Evolutionary conservation across 2,888 invertebrate genomes (phyloP), one percentile per base, ranked within the genome.

Genomic region (Mythimna loreyi): DNA sequence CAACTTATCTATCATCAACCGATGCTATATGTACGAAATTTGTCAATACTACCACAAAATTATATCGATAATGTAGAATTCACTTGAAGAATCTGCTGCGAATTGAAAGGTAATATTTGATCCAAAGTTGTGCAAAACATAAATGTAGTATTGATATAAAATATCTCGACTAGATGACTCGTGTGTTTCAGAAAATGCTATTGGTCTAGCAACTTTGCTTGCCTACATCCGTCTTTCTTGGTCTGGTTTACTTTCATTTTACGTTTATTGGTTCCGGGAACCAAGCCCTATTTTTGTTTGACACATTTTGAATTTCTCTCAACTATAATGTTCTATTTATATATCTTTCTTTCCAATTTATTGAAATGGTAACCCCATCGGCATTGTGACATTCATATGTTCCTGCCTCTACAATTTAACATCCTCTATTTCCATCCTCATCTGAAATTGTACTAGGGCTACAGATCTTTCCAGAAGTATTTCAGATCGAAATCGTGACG

Each of bases 171-270:
- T 45, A 3, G n/a, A 45, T 69, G 36, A 55, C 16, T 55, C 33
- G 19, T 21, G 11, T 55, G 3, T 47, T 56, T 43, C 50, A 71
- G 21, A 11, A 49, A 47, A 55, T 47, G 19, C 28, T 30, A 13
- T 49, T n/a, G 5, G 13, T n/a, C 1, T 21, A n/a, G 23, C 13
- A n/a, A 40, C 6, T 47, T 30, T 40, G n/a, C 19, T 49, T 61
- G 1, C 49, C 21, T n/a, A 5, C 36, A 36, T 61, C 21, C 16
- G 55, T 49, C 19, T 19, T n/a, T 61, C 53, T 49, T 5, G 23
- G 21, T 33, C 7, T 36, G 8, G 11, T 63, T 72, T 45, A 56
- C 55, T 57, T 72, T 72, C 28, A 36, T 25, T 56, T 63, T 33
- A n/a, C n/a, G n/a, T n/a, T 56, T 56, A 11, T 21, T 50, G 19